Percentiles rank a stretch among this genome's conserved stretches.
phyloP scores from a whole-genome alignment of 2,797 vertebrate species.

The Alcedo quadribrachys region DNA sequence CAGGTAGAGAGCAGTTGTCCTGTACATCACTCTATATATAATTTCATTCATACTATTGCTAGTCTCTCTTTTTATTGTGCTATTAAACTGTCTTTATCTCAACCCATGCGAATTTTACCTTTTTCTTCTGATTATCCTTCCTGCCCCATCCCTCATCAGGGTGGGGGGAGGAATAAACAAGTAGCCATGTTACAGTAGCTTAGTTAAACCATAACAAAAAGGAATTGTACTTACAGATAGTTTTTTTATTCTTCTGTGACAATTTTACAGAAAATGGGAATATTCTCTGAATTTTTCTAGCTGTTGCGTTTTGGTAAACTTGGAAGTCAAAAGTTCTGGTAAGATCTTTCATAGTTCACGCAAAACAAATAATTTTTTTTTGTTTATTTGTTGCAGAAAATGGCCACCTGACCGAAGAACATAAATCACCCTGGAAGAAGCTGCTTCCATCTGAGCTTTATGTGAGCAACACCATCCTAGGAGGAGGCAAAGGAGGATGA shows the following conservation, averaged over 20 bases:
- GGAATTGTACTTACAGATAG: neutral
- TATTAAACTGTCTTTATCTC: neutral
- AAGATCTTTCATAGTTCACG: neutral
- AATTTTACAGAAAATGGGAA: neutral
- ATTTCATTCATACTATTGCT: neutral
- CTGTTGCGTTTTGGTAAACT: neutral
- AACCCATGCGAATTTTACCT: neutral
- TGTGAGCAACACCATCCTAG: neutral
- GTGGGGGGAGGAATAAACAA: neutral
- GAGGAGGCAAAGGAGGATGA: slow-evolving; percentile 45
- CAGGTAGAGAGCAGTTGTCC: neutral
- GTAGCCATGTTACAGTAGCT: neutral
- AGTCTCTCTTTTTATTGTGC: neutral
- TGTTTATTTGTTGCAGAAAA: slow-evolving; percentile 59
- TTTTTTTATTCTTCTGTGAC: neutral
- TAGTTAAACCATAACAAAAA: neutral
- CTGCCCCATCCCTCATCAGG: neutral
- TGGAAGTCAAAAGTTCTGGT: neutral
- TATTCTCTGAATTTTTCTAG: neutral
- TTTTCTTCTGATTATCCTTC: neutral
- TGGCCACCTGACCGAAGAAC: neutral
- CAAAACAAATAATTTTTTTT: neutral
- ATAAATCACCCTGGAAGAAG: neutral
- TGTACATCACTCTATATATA: neutral
- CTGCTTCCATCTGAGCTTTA: neutral